Percentiles rank a stretch among this genome's conserved stretches.
Conservation (phyloP, 2,888 invertebrate species). For the Stegophylla sp. region DNA sequence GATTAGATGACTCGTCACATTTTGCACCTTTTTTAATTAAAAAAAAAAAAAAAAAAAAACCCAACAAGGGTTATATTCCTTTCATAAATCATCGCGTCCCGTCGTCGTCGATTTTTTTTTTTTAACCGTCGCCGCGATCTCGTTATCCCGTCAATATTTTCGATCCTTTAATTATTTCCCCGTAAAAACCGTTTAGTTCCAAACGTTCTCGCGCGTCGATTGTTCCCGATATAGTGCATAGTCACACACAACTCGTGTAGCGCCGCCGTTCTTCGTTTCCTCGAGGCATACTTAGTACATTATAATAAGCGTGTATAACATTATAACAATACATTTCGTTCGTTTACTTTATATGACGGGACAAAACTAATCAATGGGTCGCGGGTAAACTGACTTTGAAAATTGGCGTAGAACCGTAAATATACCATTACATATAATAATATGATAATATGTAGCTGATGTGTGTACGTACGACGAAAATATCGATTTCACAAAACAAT, state of each 20-base stretch:
- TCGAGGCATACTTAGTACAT: background rate
- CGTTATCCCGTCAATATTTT: conserved; percentile 46
- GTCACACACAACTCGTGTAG: conserved; percentile 34
- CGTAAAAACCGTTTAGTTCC: conserved; percentile 52
- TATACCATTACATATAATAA: no score
- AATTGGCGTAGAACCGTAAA: no score
- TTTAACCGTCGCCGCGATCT: conserved; percentile 31
- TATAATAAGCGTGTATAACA: background rate
- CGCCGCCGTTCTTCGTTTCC: background rate
- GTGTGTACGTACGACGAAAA: no score
- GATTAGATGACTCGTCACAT: conserved; percentile 55
- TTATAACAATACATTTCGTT: no score
- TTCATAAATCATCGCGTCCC: conserved; percentile 47
- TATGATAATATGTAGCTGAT: no score
- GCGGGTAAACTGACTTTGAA: no score
- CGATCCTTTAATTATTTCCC: conserved; percentile 42
- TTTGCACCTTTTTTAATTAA: conserved; percentile 58
- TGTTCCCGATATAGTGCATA: conserved; percentile 49
- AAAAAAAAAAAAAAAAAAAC: no score
- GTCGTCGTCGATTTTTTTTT: conserved; percentile 8
- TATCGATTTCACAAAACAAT: no score
- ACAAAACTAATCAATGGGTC: no score
- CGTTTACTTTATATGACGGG: no score
- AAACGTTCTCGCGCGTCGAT: conserved; percentile 9
- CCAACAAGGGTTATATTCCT: conserved; percentile 32